A percentile compares a stretch with the other conserved stretches of the same genome.
These are phyloP conservation scores for Scartelaos histophorus DNA, from an alignment of 2,113 vertebrate genomes.

Conservation along the genomic window DNA sequence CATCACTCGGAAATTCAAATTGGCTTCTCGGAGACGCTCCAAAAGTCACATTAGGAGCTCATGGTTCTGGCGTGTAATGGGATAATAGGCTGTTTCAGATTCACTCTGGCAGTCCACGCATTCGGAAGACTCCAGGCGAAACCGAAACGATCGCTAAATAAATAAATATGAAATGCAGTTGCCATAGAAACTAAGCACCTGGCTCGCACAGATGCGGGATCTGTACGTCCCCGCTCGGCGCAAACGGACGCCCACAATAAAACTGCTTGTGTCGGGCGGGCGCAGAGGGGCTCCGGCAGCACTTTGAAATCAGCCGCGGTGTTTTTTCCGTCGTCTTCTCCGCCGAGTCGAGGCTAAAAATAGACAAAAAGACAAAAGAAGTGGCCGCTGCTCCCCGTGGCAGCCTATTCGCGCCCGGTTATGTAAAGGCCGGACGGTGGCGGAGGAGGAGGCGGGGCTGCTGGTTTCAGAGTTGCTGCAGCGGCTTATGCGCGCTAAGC, in stretches of 20 bases:
- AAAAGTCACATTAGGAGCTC: neutral
- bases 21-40: neutral
- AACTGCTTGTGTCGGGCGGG: constrained; percentile 50
- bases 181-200: constrained; percentile 61
- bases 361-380: constrained; percentile 51
- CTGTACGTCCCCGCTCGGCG: constrained; percentile 36
- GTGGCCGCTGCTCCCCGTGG: constrained; percentile 11
- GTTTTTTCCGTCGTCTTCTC: constrained; percentile 16
- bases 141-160: constrained; percentile 10
- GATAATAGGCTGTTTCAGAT: constrained; percentile 28
- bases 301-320: constrained; percentile 49
- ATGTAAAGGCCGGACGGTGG: neutral
- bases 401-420: constrained; percentile 26
- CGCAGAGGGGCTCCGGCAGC: constrained; percentile 51
- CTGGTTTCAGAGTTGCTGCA: constrained; percentile 54
- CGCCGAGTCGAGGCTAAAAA: constrained; percentile 38
- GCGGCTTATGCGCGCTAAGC: constrained; percentile 43
- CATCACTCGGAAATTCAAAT: neutral
- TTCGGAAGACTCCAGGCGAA: constrained; percentile 26
- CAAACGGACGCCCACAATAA: constrained; percentile 44
- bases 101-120: constrained; percentile 35
- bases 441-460: neutral
- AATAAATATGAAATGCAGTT: constrained; percentile 46
- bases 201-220: constrained; percentile 55
- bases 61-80: neutral